Evolutionary conservation across 2,888 invertebrate genomes (phyloP).

Genomic region (Cordylochernes scorpioides): DNA sequence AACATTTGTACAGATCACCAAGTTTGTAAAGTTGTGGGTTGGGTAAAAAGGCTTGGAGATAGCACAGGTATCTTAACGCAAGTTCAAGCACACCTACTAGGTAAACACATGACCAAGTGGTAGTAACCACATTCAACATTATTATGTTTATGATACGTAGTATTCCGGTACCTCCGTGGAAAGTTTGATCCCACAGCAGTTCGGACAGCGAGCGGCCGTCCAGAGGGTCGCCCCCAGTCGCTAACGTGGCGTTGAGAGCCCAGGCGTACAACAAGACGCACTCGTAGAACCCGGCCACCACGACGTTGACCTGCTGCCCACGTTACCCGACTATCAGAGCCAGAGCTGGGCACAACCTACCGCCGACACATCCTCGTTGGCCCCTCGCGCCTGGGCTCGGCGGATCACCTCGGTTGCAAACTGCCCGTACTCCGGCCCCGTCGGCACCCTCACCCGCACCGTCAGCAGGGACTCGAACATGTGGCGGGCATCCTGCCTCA

Average conservation of each 20-base stretch:
- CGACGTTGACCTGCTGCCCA: conserved; percentile 50
- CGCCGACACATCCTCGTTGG: too few relatives aligned
- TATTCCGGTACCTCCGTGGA: background rate
- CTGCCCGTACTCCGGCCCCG: conserved; percentile 3
- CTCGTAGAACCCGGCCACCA: conserved; percentile 61
- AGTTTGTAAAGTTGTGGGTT: too few relatives aligned
- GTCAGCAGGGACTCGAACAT: conserved; percentile 12
- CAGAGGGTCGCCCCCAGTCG: conserved; percentile 41
- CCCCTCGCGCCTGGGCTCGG: too few relatives aligned
- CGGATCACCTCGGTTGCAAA: conserved; percentile 8
- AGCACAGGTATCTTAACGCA: too few relatives aligned
- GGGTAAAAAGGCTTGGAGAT: too few relatives aligned
- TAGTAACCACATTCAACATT: too few relatives aligned
- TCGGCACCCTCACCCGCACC: conserved; percentile 6
- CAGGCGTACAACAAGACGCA: conserved; percentile 55
- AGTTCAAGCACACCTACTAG: too few relatives aligned
- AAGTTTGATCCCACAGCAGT: conserved; percentile 51
- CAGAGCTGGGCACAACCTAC: too few relatives aligned
- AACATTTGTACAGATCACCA: too few relatives aligned
- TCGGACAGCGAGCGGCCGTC: conserved; percentile 46
- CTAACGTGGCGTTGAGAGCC: conserved; percentile 52
- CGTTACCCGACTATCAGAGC: too few relatives aligned
- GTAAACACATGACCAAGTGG: too few relatives aligned
- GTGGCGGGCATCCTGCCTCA: conserved; percentile 6
- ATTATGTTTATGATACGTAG: too few relatives aligned